Evolutionary conservation across 1,140 invertebrate genomes (phyloP), one percentile per base, ranked within the genome.

Genomic region (Grapholita molesta): DNA sequence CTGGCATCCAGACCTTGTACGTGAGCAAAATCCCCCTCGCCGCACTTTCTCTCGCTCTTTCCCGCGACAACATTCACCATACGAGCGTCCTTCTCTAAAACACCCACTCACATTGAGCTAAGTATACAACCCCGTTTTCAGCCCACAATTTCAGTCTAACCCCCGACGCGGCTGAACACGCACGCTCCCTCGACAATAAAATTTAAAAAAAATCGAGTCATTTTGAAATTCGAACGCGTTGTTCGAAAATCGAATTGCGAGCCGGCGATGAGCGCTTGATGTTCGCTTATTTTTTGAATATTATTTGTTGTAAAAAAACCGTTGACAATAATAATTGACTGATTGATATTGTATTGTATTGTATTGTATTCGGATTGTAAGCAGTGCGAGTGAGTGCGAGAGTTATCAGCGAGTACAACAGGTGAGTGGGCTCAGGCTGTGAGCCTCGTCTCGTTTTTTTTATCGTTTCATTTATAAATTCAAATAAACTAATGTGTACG

Each of bases 61-160:
- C 70, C 0, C 30, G 18, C 69, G 5, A 0, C 8, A 7, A 52
- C 5, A 12, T 9, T 33, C 2, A 38, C 11, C 9, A 73, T 81
- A 73, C 25, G 15, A 33, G 73, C 61, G 32, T 76, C 72, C 73
- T 76, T 24, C 25, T 78, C 73, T 72, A 30, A 64, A 71, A 70
- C 83, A 80, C 80, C 80, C 83, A 85, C 80, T 81, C 82, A 53
- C 66, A 61, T 61, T 61, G 55, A 68, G 69, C 72, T 69, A 80
- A 76, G 76, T 76, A 66, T 68, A 78, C 78, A 74, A 67, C 76
- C 82, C 81, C 80, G 80, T 80, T 77, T 78, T 77, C 75, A 77
- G 71, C 69, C 79, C 75, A 77, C 73, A 75, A 75, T 79, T 69
- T 79, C 80, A 85, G 83, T 85, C 73, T 73, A 33, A 80, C 75